phyloP scores from a whole-genome alignment of 2,888 invertebrate species.

The Cyclophora albipunctata region DNA sequence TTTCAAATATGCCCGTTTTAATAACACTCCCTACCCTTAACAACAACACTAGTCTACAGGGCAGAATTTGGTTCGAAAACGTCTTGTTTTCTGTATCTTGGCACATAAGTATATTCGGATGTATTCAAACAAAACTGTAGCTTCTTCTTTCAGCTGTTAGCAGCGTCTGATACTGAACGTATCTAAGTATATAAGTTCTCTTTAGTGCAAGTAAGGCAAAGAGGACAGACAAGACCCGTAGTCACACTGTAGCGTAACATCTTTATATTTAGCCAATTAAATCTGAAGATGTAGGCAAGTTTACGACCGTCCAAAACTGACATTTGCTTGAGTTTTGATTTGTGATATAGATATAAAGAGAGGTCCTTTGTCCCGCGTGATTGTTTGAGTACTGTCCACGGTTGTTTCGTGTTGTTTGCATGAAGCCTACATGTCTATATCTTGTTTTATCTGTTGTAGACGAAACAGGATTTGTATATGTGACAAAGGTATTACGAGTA shows the following conservation, averaged over 20 bases:
- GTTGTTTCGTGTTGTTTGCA: conserved; percentile 24
- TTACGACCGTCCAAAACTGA: conserved; percentile 53
- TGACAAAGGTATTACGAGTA: conserved; percentile 32
- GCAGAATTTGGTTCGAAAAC: not conserved
- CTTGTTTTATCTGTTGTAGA: conserved; percentile 30
- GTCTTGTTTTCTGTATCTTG: too few relatives aligned
- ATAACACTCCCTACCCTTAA: conserved; percentile 25
- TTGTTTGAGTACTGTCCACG: conserved; percentile 32
- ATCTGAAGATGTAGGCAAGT: conserved; percentile 26
- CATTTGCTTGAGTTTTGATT: conserved; percentile 56
- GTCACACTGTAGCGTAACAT: conserved; percentile 18
- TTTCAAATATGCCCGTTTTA: conserved; percentile 46
- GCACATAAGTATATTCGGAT: too few relatives aligned
- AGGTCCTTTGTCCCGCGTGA: conserved; percentile 40
- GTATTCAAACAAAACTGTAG: too few relatives aligned
- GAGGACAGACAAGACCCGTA: too few relatives aligned
- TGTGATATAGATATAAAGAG: conserved; percentile 35
- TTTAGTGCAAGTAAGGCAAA: too few relatives aligned
- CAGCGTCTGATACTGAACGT: too few relatives aligned
- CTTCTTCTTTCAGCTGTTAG: too few relatives aligned
- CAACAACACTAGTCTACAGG: conserved; percentile 16
- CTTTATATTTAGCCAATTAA: conserved; percentile 13
- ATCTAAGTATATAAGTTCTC: too few relatives aligned
- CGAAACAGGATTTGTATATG: conserved; percentile 40
- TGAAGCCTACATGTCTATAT: conserved; percentile 12